Base-by-base conservation (phyloP, 2,888 invertebrate species). In the Nyleta sp. region DNA sequence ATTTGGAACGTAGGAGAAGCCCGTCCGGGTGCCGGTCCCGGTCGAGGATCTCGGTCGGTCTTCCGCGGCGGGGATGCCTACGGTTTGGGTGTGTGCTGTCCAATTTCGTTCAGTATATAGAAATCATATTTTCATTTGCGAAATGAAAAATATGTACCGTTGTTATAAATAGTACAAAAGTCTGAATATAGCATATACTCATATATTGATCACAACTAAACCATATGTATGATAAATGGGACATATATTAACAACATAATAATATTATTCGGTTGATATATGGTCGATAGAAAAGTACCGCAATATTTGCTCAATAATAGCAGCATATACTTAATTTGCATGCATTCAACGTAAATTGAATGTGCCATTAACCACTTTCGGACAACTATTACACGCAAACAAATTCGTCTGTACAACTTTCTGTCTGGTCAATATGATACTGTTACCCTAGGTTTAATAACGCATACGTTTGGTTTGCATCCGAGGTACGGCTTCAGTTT, bases 151-250 rank as follows among this genome's bases (percentile, higher is more conserved):
- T 57, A 18, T 50, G 18, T 57, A 48, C 55, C 50, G 35, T 64
- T 42, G 50, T 57, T 70, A 72, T 72, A 64, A 55, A 72, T 72
- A 64, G 64, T 72, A 72, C 72, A 72, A 72, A 72, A 57, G 35
- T 57, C 64, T 33, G 64, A 73, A 35, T 65, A 44, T 64, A 59
- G 73, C 48, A 59, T 65, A 64, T 59, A 73, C 40, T 62, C 73
- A 59, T 65, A 53, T 55, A 73, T 52, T 65, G 73, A 73, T 65
- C 64, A 50, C 73, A 24, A 59, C 52, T 59, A 48, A 73, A 65
- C n/a, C n/a, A n/a, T 59, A 65, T 52, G 73, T 65, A 73, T 59
- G 59, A 73, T 65, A 52, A n/a, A n/a, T 59, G 73, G 50, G n/a
- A 73, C 64, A 48, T 73, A 65, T 65, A 65, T 62, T 57, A 73